phyloP scores from a whole-genome alignment of 2,888 invertebrate genomes.

The Phyto melanocephala region DNA sequence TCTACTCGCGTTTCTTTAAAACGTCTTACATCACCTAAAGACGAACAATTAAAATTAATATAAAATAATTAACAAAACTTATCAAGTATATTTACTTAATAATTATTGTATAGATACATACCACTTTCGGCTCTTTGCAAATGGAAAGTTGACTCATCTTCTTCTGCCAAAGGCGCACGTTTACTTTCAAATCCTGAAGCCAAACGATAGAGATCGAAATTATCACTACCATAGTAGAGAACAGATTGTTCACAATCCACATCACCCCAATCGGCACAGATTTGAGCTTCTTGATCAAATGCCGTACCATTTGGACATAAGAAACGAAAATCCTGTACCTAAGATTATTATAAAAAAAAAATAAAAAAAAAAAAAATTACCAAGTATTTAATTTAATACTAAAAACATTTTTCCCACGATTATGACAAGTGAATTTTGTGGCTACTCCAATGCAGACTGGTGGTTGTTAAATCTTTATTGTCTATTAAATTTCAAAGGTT shows the following conservation, averaged over 20 bases:
- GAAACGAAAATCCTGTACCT: slow-evolving; percentile 90
- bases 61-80: too few species aligned
- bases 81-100: too few species aligned
- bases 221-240: slow-evolving; percentile 88
- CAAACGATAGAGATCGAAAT: slow-evolving; percentile 90
- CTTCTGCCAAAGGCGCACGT: slow-evolving; percentile 81
- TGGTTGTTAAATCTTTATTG: background rate
- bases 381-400: background rate
- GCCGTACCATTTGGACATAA: slow-evolving; percentile 93
- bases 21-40: slow-evolving; percentile 74
- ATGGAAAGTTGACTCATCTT: slow-evolving; percentile 86
- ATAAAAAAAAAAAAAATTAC: slow-evolving; percentile 10
- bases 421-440: slow-evolving; percentile 37
- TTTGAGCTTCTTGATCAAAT: slow-evolving; percentile 95
- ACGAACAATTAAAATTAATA: background rate
- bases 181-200: slow-evolving; percentile 87
- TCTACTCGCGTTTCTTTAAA: slow-evolving; percentile 76
- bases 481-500: slow-evolving; percentile 56
- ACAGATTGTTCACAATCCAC: slow-evolving; percentile 91
- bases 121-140: slow-evolving; percentile 86
- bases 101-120: slow-evolving; percentile 64
- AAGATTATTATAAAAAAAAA: too few species aligned
- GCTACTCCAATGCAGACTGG: background rate
- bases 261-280: slow-evolving; percentile 94
- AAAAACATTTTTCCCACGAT: slow-evolving; percentile 46